These are phyloP conservation scores for Charaxes varanes DNA, from an alignment of 1,140 invertebrate genomes.

Conservation along the genomic window DNA sequence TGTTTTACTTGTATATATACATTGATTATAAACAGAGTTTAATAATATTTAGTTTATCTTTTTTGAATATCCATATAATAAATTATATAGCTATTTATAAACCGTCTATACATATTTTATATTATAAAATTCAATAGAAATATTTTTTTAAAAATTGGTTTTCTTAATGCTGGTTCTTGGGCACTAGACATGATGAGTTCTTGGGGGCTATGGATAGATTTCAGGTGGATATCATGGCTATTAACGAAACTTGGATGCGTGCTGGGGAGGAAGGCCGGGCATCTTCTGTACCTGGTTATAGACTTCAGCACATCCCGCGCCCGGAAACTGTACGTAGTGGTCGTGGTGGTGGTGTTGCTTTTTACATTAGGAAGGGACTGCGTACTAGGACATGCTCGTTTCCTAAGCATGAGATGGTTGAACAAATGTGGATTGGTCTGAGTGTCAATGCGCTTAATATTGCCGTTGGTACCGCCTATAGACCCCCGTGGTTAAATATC, in stretches of 20 bases:
- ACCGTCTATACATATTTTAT: no score
- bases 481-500: constrained; percentile 2
- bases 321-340: neutral
- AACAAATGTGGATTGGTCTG: neutral
- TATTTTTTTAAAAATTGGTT: no score
- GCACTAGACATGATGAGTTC: constrained; percentile 1
- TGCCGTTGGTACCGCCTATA: neutral
- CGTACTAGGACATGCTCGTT: neutral
- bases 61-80: no score
- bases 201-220: neutral
- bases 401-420: neutral
- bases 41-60: no score
- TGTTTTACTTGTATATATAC: no score
- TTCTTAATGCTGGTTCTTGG: neutral
- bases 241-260: no score
- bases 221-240: no score
- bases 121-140: no score
- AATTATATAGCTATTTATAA: no score
- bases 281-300: neutral
- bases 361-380: neutral
- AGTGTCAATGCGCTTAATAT: neutral
- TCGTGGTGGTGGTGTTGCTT: neutral
- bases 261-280: neutral
- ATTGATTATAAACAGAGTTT: no score
- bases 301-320: no score